Conservation (phyloP, 1,140 invertebrate species). For the Parapsyche elsis region DNA sequence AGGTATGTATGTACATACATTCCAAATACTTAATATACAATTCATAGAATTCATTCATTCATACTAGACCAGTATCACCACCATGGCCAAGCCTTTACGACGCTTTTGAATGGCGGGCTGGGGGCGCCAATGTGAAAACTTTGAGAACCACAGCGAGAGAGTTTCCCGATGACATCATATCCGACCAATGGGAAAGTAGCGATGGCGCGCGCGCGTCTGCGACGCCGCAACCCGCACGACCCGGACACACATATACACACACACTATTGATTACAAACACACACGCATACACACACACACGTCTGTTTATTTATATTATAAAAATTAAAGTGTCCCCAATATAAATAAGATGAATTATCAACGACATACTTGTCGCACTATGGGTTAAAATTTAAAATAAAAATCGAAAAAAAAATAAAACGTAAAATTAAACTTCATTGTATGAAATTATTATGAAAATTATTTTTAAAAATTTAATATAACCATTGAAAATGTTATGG, state of each 20-base stretch:
- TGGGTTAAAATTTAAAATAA: not conserved
- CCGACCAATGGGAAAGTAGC: conserved; percentile 48
- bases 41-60: too few species aligned
- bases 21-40: too few species aligned
- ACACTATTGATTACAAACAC: conserved; percentile 36
- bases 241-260: conserved; percentile 32
- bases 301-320: not conserved
- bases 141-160: conserved; percentile 17
- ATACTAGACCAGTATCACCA: too few species aligned
- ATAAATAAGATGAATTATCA: too few species aligned
- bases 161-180: conserved; percentile 52
- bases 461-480: not conserved
- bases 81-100: not conserved
- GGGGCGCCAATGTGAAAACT: conserved; percentile 23
- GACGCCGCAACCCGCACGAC: conserved; percentile 22
- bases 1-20: too few species aligned
- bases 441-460: not conserved
- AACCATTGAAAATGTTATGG: not conserved
- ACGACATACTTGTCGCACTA: too few species aligned
- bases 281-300: not conserved
- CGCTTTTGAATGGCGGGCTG: conserved; percentile 6
- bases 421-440: not conserved
- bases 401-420: not conserved
- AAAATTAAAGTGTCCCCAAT: too few species aligned
- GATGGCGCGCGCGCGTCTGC: conserved; percentile 50